These are phyloP conservation scores for Zoanthus sansibaricus DNA, from an alignment of 92 coral and sea anemone genomes.

Conservation along the genomic window DNA sequence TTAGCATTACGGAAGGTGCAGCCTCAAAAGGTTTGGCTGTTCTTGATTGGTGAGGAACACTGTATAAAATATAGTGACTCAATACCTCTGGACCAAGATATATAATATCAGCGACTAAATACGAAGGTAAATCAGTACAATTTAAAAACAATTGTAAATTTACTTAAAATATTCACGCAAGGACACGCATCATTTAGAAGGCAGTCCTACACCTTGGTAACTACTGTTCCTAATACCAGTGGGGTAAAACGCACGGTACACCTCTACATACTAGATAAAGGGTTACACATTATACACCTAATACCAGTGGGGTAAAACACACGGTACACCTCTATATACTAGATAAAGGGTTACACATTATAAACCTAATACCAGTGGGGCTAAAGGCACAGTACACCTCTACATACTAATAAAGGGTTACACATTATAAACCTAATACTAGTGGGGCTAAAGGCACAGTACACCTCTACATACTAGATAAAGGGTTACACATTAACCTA, in stretches of 20 bases:
- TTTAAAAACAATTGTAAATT: background rate
- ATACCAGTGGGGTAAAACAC: background rate
- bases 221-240: background rate
- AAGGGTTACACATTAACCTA: background rate
- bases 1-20: conserved; percentile 59
- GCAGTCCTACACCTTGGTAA: conserved; percentile 15
- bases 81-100: background rate
- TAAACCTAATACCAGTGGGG: background rate
- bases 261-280: background rate
- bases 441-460: background rate
- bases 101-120: background rate
- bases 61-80: background rate
- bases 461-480: background rate
- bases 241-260: background rate
- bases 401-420: too few species aligned
- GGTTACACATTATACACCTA: too few species aligned
- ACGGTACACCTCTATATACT: background rate
- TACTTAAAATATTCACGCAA: background rate
- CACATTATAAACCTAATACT: background rate
- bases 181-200: conserved; percentile 14
- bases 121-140: background rate
- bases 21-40: background rate
- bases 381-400: background rate
- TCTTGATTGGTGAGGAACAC: background rate
- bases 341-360: too few species aligned